Base-by-base conservation (phyloP, 1,140 invertebrate genomes). In the Euura lappo region DNA sequence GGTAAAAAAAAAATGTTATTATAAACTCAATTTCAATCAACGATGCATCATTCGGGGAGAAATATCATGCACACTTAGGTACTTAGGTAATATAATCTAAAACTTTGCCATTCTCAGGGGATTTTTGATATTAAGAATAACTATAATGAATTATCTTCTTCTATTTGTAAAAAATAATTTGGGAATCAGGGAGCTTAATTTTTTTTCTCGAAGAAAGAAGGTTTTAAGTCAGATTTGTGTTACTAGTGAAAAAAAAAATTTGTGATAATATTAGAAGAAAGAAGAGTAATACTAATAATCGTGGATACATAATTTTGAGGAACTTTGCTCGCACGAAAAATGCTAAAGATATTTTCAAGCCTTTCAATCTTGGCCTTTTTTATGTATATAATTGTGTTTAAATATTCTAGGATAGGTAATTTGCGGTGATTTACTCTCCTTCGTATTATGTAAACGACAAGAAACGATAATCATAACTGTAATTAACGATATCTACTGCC, bases 21-120 rank as follows among this genome's bases (percentile, higher is more conserved):
- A 60, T 10, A 60, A 60, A 51, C 47, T 60, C 51, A 4, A 60
- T 60, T 60, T 60, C 51, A 60, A 60, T 60, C 51, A 60, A 60
- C n/a, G 51, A 60, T n/a, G 51, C 2, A 60, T 8, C 51, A 10
- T 5, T 60, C n/a, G n/a, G 51, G 51, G n/a, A 60, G 6, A 51
- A 51, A 1, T 60, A n/a, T 60, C 51, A 6, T 6, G 3, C 6
- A 6, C 5, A 60, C 1, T 11, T 60, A 11, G 51, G 51, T 4
- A 6, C 13, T 11, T n/a, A 60, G 8, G 13, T 60, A 60, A 60
- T 28, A 28, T 28, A n/a, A 60, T n/a, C 13, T 60, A 11, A 3
- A 60, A 60, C 13, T 60, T 60, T 60, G 13, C 51, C 10, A 60
- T n/a, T 60, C 5, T 60, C 6, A 60, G 0, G 6, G 51, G 51